Percentiles rank a stretch among this genome's conserved stretches.
Evolutionary conservation across 2,113 vertebrate species (phyloP).

Genomic region (Choloepus hoffmanni): DNA sequence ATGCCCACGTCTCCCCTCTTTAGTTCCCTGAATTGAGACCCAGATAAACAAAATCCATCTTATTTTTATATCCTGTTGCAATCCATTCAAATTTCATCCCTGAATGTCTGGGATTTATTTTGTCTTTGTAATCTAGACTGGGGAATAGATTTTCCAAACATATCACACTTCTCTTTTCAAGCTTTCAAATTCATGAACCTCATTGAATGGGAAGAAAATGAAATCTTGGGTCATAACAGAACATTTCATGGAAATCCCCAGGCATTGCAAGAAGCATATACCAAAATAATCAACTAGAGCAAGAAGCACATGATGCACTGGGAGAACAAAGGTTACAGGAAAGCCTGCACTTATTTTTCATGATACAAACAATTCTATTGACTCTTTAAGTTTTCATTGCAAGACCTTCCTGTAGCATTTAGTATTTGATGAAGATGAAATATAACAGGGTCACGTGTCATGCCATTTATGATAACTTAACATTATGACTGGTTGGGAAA

Average conservation of each 20-base stretch:
- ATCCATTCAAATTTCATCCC: conserved; percentile 74
- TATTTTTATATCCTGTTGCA: conserved; percentile 71
- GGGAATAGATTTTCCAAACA: conserved; percentile 72
- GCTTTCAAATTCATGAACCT: conserved; percentile 73
- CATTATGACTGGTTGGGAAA: conserved; percentile 78
- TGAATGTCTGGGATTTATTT: conserved; percentile 73
- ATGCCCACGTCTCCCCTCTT: background rate
- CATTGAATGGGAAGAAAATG: conserved; percentile 66
- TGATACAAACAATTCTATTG: conserved; percentile 73
- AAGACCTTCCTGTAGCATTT: conserved; percentile 71
- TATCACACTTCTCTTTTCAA: conserved; percentile 67
- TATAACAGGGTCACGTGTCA: conserved; percentile 72
- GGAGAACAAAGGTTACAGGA: conserved; percentile 58
- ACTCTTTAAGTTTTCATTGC: conserved; percentile 71
- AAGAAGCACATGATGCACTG: conserved; percentile 67
- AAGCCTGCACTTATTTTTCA: conserved; percentile 66
- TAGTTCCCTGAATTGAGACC: conserved; percentile 47
- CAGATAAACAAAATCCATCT: conserved; percentile 76
- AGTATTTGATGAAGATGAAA: conserved; percentile 73
- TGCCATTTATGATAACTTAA: conserved; percentile 61
- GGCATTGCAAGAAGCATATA: conserved; percentile 47
- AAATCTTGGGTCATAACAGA: conserved; percentile 72
- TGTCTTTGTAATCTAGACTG: conserved; percentile 77
- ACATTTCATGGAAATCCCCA: conserved; percentile 82
- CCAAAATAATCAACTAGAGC: conserved; percentile 76